Conservation (phyloP, 1,140 invertebrate species). For the Cylas formicarius region DNA sequence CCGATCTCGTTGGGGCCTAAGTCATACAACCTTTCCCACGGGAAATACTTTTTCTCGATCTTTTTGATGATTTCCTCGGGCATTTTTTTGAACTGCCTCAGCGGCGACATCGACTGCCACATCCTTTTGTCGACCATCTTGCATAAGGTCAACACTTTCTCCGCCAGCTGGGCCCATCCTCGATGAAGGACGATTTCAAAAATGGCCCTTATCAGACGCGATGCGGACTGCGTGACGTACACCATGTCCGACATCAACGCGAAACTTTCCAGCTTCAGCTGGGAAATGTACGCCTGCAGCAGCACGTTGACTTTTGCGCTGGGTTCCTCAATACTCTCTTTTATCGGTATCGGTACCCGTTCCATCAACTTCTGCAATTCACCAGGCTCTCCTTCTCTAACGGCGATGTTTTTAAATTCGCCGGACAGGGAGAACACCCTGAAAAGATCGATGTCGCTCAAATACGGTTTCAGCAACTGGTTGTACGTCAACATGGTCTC, state of each 20-base stretch:
- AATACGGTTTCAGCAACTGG: slow-evolving; percentile 90
- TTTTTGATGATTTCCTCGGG: slow-evolving; percentile 97
- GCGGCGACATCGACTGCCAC: slow-evolving; percentile 99
- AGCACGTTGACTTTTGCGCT: slow-evolving; percentile 96
- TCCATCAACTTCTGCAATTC: slow-evolving; percentile 97
- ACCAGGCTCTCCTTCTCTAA: slow-evolving; percentile 96
- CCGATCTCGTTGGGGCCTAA: slow-evolving; percentile 96
- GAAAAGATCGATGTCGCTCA: slow-evolving; percentile 97
- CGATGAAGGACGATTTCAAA: slow-evolving; percentile 87
- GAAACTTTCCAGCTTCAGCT: slow-evolving; percentile 96
- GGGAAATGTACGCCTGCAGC: slow-evolving; percentile 97
- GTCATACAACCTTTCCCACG: slow-evolving; percentile 92
- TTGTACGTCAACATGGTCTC: slow-evolving; percentile 97
- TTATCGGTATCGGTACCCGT: slow-evolving; percentile 96
- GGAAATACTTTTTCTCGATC: slow-evolving; percentile 96
- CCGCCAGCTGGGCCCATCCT: slow-evolving; percentile 96
- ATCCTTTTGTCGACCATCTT: slow-evolving; percentile 99
- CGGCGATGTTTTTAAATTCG: slow-evolving; percentile 88
- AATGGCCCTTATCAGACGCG: slow-evolving; percentile 90
- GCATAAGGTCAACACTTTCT: slow-evolving; percentile 91
- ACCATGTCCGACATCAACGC: slow-evolving; percentile 99
- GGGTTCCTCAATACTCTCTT: slow-evolving; percentile 97
- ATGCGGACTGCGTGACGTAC: slow-evolving; percentile 96
- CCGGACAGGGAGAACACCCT: slow-evolving; percentile 97
- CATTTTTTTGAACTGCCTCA: slow-evolving; percentile 96